Evolutionary conservation across 2,113 vertebrate species (phyloP).

Genomic region (Coryphaenoides rupestris): DNA sequence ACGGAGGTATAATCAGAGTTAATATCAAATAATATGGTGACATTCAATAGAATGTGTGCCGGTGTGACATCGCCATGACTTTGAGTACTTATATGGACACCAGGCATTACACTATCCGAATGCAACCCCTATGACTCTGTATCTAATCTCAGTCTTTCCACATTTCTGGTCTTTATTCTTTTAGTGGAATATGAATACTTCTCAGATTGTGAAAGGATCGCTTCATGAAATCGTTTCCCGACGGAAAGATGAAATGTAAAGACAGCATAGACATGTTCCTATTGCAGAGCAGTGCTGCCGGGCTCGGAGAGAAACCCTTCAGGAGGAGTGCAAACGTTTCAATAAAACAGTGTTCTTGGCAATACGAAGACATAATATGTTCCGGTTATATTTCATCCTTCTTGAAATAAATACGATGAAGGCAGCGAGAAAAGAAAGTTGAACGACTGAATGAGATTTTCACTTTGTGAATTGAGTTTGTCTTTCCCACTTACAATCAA

Average conservation of each 20-base stretch:
- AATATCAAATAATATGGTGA: constrained; percentile 19
- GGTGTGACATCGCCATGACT: constrained; percentile 22
- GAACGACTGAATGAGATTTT: no score
- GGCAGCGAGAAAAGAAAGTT: no score
- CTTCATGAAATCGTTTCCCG: constrained; percentile 44
- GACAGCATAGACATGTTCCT: constrained; percentile 37
- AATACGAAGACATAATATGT: constrained; percentile 8
- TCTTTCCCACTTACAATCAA: no score
- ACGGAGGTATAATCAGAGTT: no score
- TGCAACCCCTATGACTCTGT: constrained; percentile 34
- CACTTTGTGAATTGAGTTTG: no score
- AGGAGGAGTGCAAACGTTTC: constrained; percentile 23
- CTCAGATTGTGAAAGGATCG: constrained; percentile 49
- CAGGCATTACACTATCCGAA: constrained; percentile 45
- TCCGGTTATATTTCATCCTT: not conserved
- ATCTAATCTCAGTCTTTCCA: constrained; percentile 48
- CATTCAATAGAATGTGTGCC: constrained; percentile 22
- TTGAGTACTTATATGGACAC: constrained; percentile 5
- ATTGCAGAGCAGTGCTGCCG: constrained; percentile 23
- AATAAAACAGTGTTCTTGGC: constrained; percentile 33
- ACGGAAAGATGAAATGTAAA: constrained; percentile 46
- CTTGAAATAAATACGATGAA: not conserved
- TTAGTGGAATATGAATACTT: constrained; percentile 45
- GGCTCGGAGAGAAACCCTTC: not conserved
- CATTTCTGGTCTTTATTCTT: constrained; percentile 31